phyloP scores from a whole-genome alignment of 1,140 invertebrate species.

The Harpegnathos saltator region DNA sequence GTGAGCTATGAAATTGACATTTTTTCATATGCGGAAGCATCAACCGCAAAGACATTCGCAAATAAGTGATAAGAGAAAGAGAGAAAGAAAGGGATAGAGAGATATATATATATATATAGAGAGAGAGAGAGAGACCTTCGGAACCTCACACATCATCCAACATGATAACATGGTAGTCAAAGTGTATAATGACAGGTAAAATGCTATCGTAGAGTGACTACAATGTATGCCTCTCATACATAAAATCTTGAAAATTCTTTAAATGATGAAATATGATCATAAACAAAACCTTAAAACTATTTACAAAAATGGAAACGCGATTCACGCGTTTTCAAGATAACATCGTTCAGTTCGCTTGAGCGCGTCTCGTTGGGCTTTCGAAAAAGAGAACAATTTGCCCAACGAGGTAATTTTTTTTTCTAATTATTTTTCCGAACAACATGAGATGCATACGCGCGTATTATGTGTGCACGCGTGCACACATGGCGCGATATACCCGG shows the following conservation, averaged over 20 bases:
- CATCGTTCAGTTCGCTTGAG: conserved; percentile 35
- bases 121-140: no score
- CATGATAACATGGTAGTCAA: no score
- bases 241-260: conserved; percentile 40
- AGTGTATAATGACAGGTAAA: conserved; percentile 39
- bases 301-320: conserved; percentile 78
- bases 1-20: no score
- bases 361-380: conserved; percentile 25
- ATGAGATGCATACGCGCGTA: conserved; percentile 25
- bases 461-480: neutral
- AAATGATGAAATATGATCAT: conserved; percentile 27
- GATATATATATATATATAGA: no score
- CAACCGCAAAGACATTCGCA: no score
- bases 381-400: conserved; percentile 39
- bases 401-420: neutral
- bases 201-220: conserved; percentile 57
- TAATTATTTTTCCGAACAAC: neutral
- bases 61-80: no score
- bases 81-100: no score
- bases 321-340: conserved; percentile 51
- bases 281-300: conserved; percentile 75
- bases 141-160: no score
- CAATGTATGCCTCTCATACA: conserved; percentile 48
- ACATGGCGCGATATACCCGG: conserved; percentile 32
- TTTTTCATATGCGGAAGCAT: no score